Evolutionary conservation across 1,140 invertebrate genomes (phyloP), one percentile per base, ranked within the genome.

Genomic region (Oryzaephilus surinamensis): DNA sequence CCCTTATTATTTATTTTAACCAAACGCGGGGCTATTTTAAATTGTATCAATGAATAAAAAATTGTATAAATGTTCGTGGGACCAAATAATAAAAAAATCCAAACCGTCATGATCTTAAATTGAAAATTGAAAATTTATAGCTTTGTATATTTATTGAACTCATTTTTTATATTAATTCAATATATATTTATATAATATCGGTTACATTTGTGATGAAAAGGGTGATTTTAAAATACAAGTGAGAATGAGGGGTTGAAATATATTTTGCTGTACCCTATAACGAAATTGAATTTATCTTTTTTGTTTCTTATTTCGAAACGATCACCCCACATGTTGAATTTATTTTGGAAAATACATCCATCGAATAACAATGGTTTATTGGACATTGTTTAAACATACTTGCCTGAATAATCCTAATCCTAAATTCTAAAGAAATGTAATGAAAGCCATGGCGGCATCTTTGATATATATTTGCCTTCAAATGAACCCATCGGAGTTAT

Each of bases 361-460:
- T 17, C 13, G 8, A 40, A 40, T 30, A 40, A 40, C 38, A 40
- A 40, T 33, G 24, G 17, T 32, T 32, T 40, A 40, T 40, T 40
- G 38, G 8, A n/a, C 15, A 40, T 40, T 40, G 38, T 40, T 40
- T 40, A 23, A 32, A n/a, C 7, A 30, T 30, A 23, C 6, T 23
- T 6, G 21, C 21, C 21, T 13, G 13, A 17, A 15, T 8, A 6
- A 10, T n/a, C 28, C 4, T 12, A 13, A 4, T 30, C 11, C 28
- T 12, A 17, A 17, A n/a, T 12, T 30, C 4, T 30, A 11, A 6
- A 2, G 23, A n/a, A n/a, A n/a, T n/a, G n/a, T n/a, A n/a, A n/a
- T n/a, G n/a, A n/a, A n/a, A n/a, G n/a, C n/a, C n/a, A n/a, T n/a
- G n/a, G n/a, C n/a, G n/a, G n/a, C n/a, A n/a, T n/a, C n/a, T n/a